Percentiles rank a stretch among this genome's conserved stretches.
These are phyloP conservation scores for Pelagia noctiluca DNA, from an alignment of 30 jellyfish, hydroid and myxozoan species.

Conservation along the genomic window DNA sequence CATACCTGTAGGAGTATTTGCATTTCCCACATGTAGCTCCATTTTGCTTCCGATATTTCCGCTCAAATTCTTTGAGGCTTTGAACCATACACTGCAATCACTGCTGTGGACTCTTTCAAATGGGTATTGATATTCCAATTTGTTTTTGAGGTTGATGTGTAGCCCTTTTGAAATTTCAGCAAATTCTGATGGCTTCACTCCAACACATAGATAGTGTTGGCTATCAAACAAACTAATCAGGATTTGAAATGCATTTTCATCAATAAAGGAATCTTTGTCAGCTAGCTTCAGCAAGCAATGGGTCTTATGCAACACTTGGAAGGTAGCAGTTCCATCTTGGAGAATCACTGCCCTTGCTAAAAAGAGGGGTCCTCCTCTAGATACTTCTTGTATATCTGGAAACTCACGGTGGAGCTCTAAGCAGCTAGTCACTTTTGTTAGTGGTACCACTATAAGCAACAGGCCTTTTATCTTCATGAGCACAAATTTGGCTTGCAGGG, in stretches of 20 bases:
- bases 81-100: too few relatives aligned
- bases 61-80: too few relatives aligned
- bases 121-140: too few relatives aligned
- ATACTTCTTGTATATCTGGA: background rate
- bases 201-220: background rate
- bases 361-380: background rate
- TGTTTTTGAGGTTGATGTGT: background rate
- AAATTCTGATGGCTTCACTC: background rate
- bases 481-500: too few relatives aligned
- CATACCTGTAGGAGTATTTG: too few relatives aligned
- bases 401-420: background rate
- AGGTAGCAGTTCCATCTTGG: background rate
- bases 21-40: too few relatives aligned
- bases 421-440: too few relatives aligned
- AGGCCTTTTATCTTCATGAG: too few relatives aligned
- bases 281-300: background rate
- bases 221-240: background rate
- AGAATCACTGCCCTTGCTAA: background rate
- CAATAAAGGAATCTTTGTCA: background rate
- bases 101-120: too few relatives aligned
- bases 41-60: too few relatives aligned
- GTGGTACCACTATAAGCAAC: too few relatives aligned
- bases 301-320: background rate
- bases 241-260: background rate
- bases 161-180: background rate